Evolutionary conservation across 2,797 vertebrate genomes (phyloP).

Genomic region (Pterois miles): DNA sequence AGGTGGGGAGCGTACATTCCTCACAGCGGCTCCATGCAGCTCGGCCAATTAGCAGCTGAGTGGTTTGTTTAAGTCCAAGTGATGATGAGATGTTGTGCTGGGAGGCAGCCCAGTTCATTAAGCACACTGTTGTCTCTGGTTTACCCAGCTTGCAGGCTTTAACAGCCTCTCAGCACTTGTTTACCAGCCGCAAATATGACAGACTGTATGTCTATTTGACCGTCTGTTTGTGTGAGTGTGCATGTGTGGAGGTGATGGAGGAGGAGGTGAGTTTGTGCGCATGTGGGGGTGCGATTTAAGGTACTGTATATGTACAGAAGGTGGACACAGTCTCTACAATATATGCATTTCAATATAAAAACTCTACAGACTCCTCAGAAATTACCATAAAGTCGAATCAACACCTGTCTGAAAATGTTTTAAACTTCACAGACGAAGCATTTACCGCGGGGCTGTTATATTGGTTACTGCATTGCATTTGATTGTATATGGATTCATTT

Average conservation of each 20-base stretch:
- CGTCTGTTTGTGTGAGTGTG: conserved; percentile 75
- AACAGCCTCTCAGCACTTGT: conserved; percentile 76
- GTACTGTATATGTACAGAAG: conserved; percentile 30
- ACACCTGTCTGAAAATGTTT: conserved; percentile 20
- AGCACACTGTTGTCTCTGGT: conserved; percentile 76
- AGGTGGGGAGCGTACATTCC: conserved; percentile 77
- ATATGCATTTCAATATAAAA: conserved; percentile 33
- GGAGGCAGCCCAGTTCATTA: conserved; percentile 82
- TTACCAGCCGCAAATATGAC: conserved; percentile 81
- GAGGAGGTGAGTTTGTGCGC: conserved; percentile 42
- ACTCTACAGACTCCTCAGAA: conserved; percentile 5
- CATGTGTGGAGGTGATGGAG: conserved; percentile 64
- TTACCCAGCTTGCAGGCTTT: conserved; percentile 82
- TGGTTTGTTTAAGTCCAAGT: conserved; percentile 79
- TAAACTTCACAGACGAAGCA: background rate
- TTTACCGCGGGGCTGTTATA: background rate
- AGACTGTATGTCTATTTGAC: conserved; percentile 82
- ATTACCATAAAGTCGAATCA: conserved; percentile 27
- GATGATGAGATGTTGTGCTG: conserved; percentile 81
- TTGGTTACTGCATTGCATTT: background rate
- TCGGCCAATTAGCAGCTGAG: conserved; percentile 81
- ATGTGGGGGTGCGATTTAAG: conserved; percentile 42
- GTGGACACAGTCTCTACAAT: conserved; percentile 52
- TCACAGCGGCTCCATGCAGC: conserved; percentile 76
- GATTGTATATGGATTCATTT: background rate